Base-by-base conservation (phyloP, 2,888 invertebrate genomes). In the Pocota personata region DNA sequence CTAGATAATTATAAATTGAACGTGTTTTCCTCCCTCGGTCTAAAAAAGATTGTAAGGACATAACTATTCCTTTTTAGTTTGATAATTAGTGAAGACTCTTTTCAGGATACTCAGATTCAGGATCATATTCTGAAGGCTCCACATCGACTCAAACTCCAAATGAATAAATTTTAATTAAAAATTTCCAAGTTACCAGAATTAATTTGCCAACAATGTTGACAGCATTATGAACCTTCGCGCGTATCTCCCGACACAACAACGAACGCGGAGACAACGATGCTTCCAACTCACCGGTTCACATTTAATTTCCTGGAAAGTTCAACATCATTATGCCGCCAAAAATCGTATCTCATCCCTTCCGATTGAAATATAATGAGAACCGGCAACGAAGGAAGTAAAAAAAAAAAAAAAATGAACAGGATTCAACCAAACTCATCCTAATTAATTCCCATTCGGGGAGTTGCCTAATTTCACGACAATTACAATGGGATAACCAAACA, bases 401-500 rank as follows among this genome's bases (percentile, higher is more conserved):
- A 52, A 40, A 52, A 35, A 52, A 16, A 32, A 43, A 48, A 30
- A 2, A 52, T 32, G 43, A 35, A 52, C 24, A 32, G 35, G 58
- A 48, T 50, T 78, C 66, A 52, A 12, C 32, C 21, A 50, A 60
- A 37, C 46, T 55, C 60, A 43, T 40, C 55, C 58, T 69, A 80
- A 80, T 79, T 73, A 71, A 75, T 83, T 84, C 66, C 43, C 66
- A 27, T 55, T 43, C n/a, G 69, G 62, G 80, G 52, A 84, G 64
- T 79, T 79, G 72, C 83, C 79, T 76, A 84, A 76, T 76, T 76
- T 84, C 57, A 80, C 32, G 79, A 84, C 84, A 84, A 84, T 84
- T 84, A 84, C 75, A 75, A 80, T 52, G 75, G 50, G 69, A 69
- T 79, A 80, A 66, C 50, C 50, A 30, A 57, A 62, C 64, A 71